Evolutionary conservation across 2,888 invertebrate genomes (phyloP).

Genomic region (Stenotaenia linearis): DNA sequence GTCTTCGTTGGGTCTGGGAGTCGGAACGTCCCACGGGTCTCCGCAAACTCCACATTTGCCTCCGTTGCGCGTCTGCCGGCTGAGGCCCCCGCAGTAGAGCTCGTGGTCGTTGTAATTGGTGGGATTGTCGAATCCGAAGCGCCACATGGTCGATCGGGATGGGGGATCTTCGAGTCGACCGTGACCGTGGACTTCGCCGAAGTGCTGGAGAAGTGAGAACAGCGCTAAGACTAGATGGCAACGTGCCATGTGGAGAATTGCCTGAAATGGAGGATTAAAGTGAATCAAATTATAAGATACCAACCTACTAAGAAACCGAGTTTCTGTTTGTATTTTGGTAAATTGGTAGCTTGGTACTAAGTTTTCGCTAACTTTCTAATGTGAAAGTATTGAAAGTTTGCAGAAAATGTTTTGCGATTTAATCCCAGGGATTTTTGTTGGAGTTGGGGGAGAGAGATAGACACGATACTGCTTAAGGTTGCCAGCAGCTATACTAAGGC

Average conservation of each 20-base stretch:
- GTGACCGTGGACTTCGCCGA: slow-evolving; percentile 37
- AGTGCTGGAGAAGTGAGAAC: background rate
- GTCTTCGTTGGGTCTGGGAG: slow-evolving; percentile 80
- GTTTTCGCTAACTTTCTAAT: too few species aligned
- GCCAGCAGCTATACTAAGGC: too few species aligned
- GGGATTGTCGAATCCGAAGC: slow-evolving; percentile 62
- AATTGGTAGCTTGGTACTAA: too few species aligned
- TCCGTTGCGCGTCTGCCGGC: slow-evolving; percentile 71
- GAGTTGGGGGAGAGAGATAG: too few species aligned
- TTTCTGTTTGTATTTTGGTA: too few species aligned
- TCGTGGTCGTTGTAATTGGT: slow-evolving; percentile 43
- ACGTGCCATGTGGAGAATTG: background rate
- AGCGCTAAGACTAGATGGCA: background rate
- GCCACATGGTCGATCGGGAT: slow-evolving; percentile 43
- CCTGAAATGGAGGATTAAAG: background rate
- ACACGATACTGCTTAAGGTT: too few species aligned
- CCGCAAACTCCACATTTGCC: slow-evolving; percentile 85
- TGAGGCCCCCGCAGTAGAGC: slow-evolving; percentile 43
- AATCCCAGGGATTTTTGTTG: too few species aligned
- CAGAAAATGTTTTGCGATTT: too few species aligned
- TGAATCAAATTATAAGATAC: too few species aligned
- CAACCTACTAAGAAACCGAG: too few species aligned
- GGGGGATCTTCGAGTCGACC: slow-evolving; percentile 43
- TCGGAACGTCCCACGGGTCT: slow-evolving; percentile 68
- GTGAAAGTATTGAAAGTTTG: too few species aligned